These are phyloP conservation scores for Ophraella communa DNA, from an alignment of 2,888 invertebrate genomes.

Conservation along the genomic window DNA sequence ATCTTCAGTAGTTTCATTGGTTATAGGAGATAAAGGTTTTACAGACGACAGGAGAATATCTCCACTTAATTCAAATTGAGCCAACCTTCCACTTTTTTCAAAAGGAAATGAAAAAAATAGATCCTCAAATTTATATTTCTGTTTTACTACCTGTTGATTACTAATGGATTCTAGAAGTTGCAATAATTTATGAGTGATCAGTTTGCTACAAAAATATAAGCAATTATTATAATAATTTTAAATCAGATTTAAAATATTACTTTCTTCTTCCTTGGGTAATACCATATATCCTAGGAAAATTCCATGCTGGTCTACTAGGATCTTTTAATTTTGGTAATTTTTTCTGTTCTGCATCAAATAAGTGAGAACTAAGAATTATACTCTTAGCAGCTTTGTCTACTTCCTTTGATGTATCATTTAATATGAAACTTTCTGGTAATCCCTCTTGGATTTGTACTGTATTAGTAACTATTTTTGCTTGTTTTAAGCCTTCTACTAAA, in stretches of 20 bases:
- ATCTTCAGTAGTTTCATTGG: slow-evolving; percentile 62
- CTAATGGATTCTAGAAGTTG: slow-evolving; percentile 72
- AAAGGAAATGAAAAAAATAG: slow-evolving; percentile 66
- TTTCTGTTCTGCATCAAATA: slow-evolving; percentile 81
- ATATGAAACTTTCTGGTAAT: slow-evolving; percentile 67
- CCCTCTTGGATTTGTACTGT: slow-evolving; percentile 69
- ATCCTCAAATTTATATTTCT: slow-evolving; percentile 68
- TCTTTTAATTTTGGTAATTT: slow-evolving; percentile 78
- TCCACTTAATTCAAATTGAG: slow-evolving; percentile 71
- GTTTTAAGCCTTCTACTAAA: slow-evolving; percentile 74
- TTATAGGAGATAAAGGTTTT: slow-evolving; percentile 65
- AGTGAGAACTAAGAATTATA: slow-evolving; percentile 69
- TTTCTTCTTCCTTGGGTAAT: slow-evolving; percentile 69
- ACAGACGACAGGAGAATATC: slow-evolving; percentile 72
- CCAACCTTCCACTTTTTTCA: slow-evolving; percentile 66
- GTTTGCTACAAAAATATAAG: slow-evolving; percentile 64
- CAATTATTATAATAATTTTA: slow-evolving; percentile 4
- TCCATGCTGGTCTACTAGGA: slow-evolving; percentile 72
- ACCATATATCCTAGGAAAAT: slow-evolving; percentile 76
- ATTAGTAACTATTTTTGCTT: slow-evolving; percentile 84
- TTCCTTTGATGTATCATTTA: slow-evolving; percentile 61
- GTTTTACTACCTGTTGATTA: slow-evolving; percentile 63
- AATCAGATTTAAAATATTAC: slow-evolving; percentile 21
- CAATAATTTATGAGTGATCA: slow-evolving; percentile 70
- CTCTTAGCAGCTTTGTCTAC: slow-evolving; percentile 69